Percentiles rank a stretch among this genome's conserved stretches.
These are phyloP conservation scores for Sarcophaga caerulescens DNA, from an alignment of 2,888 invertebrate species.

Conservation along the genomic window DNA sequence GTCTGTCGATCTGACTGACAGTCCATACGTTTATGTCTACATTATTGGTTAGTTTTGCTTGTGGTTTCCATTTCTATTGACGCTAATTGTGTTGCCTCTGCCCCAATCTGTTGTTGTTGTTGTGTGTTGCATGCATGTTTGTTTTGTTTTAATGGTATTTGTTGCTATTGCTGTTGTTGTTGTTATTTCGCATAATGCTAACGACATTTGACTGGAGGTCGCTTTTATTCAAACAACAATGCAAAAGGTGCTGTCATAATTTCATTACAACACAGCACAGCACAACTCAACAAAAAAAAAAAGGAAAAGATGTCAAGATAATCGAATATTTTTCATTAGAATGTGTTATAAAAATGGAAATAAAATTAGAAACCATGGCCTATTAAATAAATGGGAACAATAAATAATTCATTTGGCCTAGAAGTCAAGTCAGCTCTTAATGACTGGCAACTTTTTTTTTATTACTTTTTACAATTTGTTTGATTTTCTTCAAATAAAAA, in stretches of 20 bases:
- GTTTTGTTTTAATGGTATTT: not conserved
- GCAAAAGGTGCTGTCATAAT: conserved; percentile 66
- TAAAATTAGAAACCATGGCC: not conserved
- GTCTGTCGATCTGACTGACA: too few relatives aligned
- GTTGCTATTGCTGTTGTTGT: conserved; percentile 17
- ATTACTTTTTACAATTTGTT: too few relatives aligned
- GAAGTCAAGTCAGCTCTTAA: too few relatives aligned
- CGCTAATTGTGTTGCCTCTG: not conserved
- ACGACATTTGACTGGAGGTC: conserved; percentile 68
- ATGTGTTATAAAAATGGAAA: not conserved
- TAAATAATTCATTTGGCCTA: too few relatives aligned
- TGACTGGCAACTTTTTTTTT: too few relatives aligned
- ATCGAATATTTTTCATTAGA: conserved; percentile 33
- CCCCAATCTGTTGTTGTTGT: not conserved
- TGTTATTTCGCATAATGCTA: conserved; percentile 53
- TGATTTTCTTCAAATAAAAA: too few relatives aligned
- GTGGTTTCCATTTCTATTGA: conserved; percentile 36
- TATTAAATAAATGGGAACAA: not conserved
- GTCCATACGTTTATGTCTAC: not conserved
- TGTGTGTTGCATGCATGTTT: not conserved
- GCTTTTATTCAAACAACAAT: conserved; percentile 21
- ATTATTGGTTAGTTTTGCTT: conserved; percentile 27
- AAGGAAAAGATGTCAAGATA: conserved; percentile 51
- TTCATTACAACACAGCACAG: conserved; percentile 41
- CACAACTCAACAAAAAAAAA: conserved; percentile 38